Evolutionary conservation across 2,888 invertebrate species (phyloP).

Genomic region (Tholera decimalis): DNA sequence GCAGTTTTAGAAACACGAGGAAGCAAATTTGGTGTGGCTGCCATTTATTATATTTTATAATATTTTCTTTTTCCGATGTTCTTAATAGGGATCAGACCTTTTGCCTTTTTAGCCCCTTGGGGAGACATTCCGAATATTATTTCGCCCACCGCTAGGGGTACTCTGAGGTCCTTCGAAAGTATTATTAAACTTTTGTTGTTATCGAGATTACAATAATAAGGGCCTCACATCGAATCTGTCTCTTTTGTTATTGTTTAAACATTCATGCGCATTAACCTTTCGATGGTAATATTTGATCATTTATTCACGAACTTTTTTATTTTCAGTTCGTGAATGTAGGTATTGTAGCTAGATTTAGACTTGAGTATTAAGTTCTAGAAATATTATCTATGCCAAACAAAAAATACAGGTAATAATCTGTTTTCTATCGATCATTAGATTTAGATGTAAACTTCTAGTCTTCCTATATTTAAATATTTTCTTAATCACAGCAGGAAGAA

Average conservation of each 20-base stretch:
- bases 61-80: slow-evolving; percentile 80
- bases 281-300: neutral
- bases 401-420: too few species aligned
- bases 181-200: slow-evolving; percentile 86
- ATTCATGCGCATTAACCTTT: slow-evolving; percentile 27
- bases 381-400: too few species aligned
- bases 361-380: too few species aligned
- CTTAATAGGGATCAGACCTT: slow-evolving; percentile 83
- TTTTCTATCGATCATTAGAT: too few species aligned
- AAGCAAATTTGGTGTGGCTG: slow-evolving; percentile 60
- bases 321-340: too few species aligned
- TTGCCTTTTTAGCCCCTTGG: slow-evolving; percentile 83
- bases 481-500: too few species aligned
- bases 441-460: too few species aligned
- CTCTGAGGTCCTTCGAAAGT: slow-evolving; percentile 82
- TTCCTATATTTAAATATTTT: too few species aligned
- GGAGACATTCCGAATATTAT: slow-evolving; percentile 83
- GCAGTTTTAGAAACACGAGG: slow-evolving; percentile 58
- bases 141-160: slow-evolving; percentile 78
- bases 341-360: too few species aligned
- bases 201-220: slow-evolving; percentile 81
- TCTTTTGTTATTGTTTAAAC: slow-evolving; percentile 65
- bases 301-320: neutral
- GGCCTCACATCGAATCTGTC: slow-evolving; percentile 72
- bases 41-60: slow-evolving; percentile 77